Evolutionary conservation across 2,888 invertebrate species (phyloP), one percentile per base, ranked within the genome.

Genomic region (Drosophila emarginata): DNA sequence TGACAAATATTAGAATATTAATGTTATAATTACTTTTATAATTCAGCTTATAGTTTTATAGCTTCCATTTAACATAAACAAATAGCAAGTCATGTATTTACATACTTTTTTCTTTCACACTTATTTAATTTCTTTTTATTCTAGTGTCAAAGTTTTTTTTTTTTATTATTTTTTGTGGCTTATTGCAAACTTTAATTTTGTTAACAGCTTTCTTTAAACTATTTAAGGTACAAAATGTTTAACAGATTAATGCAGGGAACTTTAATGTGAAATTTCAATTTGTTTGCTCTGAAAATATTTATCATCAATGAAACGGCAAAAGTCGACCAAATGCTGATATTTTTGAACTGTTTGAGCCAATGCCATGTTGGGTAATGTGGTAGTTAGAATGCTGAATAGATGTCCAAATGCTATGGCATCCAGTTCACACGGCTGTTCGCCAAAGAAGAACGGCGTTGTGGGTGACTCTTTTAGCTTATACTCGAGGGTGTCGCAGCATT

Each of bases 381-480:
- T 98, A 6, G 98, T 98, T 67, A 99, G 93, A 78, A 99, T 95
- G 0, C 97, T 96, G 92, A 96, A 99, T n/a, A 99, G 94, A 92
- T 99, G 99, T 0, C 99, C 99, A 93, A 98, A 99, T 0, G 98
- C 97, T 37, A 99, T 92, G 1, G 99, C 99, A 92, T 99, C 99
- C 73, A 99, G 93, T 92, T 99, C 99, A 32, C 98, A 98, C 0
- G 98, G 98, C 61, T 97, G 93, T 64, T 94, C 93, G 6, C 96
- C 96, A 91, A 96, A 97, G 92, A 99, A 98, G 91, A 76, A 91
- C 0, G 81, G 76, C 3, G 94, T 98, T 52, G 94, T 93, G 63
- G 94, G 94, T 1, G 85, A 78, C 21, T 95, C 94, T 5, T 96
- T 97, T 0, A 99, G 93, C 74, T 97, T 94, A 80, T 96, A 95